phyloP scores from a whole-genome alignment of 2,888 invertebrate genomes.

The Andrena trimmerana region DNA sequence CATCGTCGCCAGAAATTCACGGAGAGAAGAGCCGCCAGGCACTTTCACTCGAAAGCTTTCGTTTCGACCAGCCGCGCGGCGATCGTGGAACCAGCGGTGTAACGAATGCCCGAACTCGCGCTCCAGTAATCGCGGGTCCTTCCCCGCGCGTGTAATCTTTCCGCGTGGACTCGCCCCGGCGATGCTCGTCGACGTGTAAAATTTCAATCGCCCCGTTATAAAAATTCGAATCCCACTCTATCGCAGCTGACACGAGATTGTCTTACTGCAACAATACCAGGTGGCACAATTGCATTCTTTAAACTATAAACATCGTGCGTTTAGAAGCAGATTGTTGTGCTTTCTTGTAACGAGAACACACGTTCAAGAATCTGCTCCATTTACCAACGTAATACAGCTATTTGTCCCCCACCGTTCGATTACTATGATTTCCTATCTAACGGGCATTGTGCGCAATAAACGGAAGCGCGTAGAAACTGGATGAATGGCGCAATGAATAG shows the following conservation, averaged over 20 bases:
- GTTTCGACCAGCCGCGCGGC: constrained; percentile 40
- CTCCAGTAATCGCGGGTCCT: constrained; percentile 54
- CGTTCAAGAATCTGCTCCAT: constrained; percentile 6
- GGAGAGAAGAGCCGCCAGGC: constrained; percentile 13
- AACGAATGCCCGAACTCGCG: constrained; percentile 38
- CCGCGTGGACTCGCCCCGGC: neutral
- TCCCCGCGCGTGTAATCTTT: constrained; percentile 32
- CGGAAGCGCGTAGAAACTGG: constrained; percentile 39
- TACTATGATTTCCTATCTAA: constrained; percentile 9
- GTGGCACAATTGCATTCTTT: constrained; percentile 32
- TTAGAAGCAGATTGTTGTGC: neutral
- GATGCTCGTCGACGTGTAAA: neutral
- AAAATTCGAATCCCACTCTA: constrained; percentile 1
- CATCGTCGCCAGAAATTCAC: constrained; percentile 24
- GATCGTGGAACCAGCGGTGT: constrained; percentile 14
- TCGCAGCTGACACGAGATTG: neutral
- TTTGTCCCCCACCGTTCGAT: constrained; percentile 24
- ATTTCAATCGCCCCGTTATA: neutral
- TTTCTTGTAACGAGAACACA: neutral
- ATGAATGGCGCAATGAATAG: constrained; percentile 26
- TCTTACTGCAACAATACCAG: neutral
- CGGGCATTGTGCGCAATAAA: constrained; percentile 23
- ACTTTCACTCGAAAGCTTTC: constrained; percentile 66
- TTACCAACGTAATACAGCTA: constrained; percentile 6
- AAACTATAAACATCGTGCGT: neutral